These are phyloP conservation scores for Acrocephalus scirpaceus DNA, from an alignment of 2,797 vertebrate species.

Conservation along the genomic window DNA sequence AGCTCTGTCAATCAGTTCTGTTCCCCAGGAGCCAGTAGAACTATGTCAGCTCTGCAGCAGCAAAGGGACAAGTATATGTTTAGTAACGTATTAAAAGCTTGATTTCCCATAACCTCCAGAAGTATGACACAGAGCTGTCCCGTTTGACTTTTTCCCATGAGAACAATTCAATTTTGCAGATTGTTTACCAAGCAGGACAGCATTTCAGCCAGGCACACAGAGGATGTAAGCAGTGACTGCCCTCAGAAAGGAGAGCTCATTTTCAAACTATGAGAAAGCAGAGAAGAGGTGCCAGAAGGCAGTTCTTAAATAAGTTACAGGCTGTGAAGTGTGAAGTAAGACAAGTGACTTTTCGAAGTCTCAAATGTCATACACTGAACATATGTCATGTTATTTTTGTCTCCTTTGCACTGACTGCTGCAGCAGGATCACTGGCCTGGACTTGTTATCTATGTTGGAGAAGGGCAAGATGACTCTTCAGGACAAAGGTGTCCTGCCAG, in stretches of 20 bases:
- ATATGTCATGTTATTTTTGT: background rate
- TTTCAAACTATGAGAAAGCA: background rate
- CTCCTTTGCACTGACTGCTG: background rate
- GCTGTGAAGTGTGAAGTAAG: background rate
- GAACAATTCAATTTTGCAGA: background rate
- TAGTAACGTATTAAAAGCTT: background rate
- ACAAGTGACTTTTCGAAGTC: background rate
- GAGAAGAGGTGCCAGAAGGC: background rate
- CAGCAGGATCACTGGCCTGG: background rate
- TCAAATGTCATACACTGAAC: background rate
- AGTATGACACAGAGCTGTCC: background rate
- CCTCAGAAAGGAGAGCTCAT: background rate
- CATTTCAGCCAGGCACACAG: background rate
- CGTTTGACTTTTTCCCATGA: background rate
- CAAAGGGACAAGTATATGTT: background rate
- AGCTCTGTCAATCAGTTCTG: background rate
- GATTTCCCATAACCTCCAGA: constrained; percentile 12
- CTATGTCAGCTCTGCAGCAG: background rate
- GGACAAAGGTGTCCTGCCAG: background rate
- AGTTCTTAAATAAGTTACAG: background rate
- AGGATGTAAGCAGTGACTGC: background rate
- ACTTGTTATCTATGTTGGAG: background rate
- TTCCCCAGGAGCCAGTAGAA: background rate
- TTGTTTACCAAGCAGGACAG: background rate
- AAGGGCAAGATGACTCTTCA: background rate